Conservation (phyloP, 2,113 vertebrate genomes). For the Verasper variegatus region DNA sequence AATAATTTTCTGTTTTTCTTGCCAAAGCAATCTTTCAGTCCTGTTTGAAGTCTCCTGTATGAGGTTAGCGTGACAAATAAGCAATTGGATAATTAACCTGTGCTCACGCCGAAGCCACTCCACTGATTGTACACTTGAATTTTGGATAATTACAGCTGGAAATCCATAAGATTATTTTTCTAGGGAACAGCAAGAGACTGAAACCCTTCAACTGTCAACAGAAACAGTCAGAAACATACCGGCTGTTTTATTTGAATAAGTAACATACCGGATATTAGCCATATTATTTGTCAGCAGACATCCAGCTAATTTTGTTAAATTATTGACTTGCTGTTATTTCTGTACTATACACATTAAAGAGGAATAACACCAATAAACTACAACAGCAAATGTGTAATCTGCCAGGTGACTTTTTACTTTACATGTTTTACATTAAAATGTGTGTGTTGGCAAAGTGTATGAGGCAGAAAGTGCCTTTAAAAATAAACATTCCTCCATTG, state of each 20-base stretch:
- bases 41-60: slow-evolving; percentile 10
- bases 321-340: slow-evolving; percentile 52
- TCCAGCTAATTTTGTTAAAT: slow-evolving; percentile 40
- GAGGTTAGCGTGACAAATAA: slow-evolving; percentile 35
- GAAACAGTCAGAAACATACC: background rate
- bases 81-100: slow-evolving; percentile 17
- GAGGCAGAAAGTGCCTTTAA: slow-evolving; percentile 81
- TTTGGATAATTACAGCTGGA: slow-evolving; percentile 20
- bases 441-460: slow-evolving; percentile 58
- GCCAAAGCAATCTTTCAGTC: slow-evolving; percentile 63
- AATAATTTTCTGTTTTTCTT: slow-evolving; percentile 54
- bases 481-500: slow-evolving; percentile 76
- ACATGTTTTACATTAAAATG: slow-evolving; percentile 42
- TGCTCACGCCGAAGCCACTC: background rate
- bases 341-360: slow-evolving; percentile 36
- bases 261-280: slow-evolving; percentile 68
- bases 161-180: slow-evolving; percentile 1
- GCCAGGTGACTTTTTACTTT: slow-evolving; percentile 49
- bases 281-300: slow-evolving; percentile 65
- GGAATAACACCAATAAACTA: slow-evolving; percentile 20
- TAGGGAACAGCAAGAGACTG: slow-evolving; percentile 12
- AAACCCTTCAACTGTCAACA: background rate
- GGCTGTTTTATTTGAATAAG: slow-evolving; percentile 43
- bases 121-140: background rate
- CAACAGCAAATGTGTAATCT: slow-evolving; percentile 37